These are phyloP conservation scores for Drosophila nigrodunni DNA, from an alignment of 1,140 invertebrate species.

Conservation along the genomic window DNA sequence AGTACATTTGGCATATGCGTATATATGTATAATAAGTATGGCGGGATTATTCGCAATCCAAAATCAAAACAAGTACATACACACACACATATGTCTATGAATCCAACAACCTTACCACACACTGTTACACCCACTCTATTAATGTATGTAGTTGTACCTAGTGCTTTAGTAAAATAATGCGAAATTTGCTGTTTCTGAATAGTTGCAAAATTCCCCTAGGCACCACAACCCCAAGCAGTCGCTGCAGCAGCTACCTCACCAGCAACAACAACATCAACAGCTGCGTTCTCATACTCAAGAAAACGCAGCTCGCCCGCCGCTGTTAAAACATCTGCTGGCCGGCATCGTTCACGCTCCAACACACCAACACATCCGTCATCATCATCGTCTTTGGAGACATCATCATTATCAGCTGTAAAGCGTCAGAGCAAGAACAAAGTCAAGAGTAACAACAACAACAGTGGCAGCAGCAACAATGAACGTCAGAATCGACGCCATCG, in stretches of 20 bases:
- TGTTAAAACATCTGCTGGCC: constrained; percentile 5
- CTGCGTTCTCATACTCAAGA: constrained; percentile 1
- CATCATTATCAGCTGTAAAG: constrained; percentile 18
- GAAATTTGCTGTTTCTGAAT: constrained; percentile 84
- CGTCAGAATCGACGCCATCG: constrained; percentile 33
- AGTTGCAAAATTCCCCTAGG: constrained; percentile 84
- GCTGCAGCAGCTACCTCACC: neutral
- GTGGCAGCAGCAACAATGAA: constrained; percentile 17
- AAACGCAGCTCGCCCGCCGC: constrained; percentile 14
- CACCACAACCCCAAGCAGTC: constrained; percentile 53
- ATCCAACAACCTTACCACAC: neutral
- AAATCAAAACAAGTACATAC: constrained; percentile 29
- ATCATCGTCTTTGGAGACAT: constrained; percentile 15
- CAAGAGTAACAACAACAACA: constrained; percentile 34
- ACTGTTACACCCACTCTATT: neutral
- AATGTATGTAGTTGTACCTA: constrained; percentile 63
- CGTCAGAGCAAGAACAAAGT: constrained; percentile 9
- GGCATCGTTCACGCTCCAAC: constrained; percentile 32
- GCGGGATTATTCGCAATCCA: constrained; percentile 14
- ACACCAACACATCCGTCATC: constrained; percentile 7
- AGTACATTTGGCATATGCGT: constrained; percentile 18
- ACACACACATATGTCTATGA: constrained; percentile 3
- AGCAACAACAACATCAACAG: constrained; percentile 1
- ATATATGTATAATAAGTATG: constrained; percentile 12
- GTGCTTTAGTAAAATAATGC: constrained; percentile 82